These are phyloP conservation scores for Phragmatobia fuliginosa DNA, from an alignment of 2,888 invertebrate species.

Conservation along the genomic window DNA sequence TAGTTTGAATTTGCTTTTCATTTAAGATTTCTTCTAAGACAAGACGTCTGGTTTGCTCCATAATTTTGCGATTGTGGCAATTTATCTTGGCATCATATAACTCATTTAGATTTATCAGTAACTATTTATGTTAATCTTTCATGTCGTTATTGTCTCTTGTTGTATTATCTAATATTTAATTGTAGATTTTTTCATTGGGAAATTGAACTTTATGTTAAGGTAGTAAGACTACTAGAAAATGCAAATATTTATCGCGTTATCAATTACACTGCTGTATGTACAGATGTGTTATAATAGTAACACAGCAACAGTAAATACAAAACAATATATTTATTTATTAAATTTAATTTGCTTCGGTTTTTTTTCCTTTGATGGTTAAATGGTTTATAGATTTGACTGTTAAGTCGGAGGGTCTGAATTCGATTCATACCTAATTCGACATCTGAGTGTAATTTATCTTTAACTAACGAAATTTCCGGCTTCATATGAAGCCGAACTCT, in stretches of 20 bases:
- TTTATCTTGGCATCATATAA: not conserved
- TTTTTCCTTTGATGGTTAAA: too few relatives aligned
- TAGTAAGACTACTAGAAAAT: not conserved
- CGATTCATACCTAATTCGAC: too few relatives aligned
- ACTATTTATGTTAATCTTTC: not conserved
- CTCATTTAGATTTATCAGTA: not conserved
- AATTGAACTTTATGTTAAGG: not conserved
- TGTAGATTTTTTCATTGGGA: not conserved
- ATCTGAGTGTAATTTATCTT: too few relatives aligned
- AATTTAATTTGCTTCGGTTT: too few relatives aligned
- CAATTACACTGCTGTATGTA: not conserved
- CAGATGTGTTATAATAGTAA: not conserved
- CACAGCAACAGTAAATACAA: too few relatives aligned
- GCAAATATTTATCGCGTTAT: not conserved
- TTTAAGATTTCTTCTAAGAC: slow-evolving; percentile 54
- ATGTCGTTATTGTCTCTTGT: not conserved
- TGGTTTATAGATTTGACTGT: too few relatives aligned
- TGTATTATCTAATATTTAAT: not conserved
- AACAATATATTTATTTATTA: not conserved
- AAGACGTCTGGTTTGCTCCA: slow-evolving; percentile 24
- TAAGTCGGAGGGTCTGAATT: too few relatives aligned
- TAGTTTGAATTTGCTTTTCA: slow-evolving; percentile 57
- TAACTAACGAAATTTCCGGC: too few relatives aligned
- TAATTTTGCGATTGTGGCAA: slow-evolving; percentile 46
- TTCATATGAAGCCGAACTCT: too few relatives aligned